phyloP scores from a whole-genome alignment of 2,888 invertebrate genomes.

The Cataglyphis livida region DNA sequence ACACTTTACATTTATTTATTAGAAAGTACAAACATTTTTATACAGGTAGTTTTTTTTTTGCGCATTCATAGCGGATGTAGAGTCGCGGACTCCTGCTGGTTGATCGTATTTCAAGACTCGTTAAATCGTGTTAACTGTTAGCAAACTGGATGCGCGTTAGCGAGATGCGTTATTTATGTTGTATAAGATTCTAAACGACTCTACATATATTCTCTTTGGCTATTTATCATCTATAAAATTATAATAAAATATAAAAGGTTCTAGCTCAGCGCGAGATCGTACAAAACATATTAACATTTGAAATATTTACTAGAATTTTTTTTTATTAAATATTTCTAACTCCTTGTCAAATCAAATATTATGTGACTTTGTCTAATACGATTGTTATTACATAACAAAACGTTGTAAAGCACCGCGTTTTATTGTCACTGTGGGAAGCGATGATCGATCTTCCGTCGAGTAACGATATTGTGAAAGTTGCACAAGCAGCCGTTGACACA shows the following conservation, averaged over 20 bases:
- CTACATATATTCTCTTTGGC: slow-evolving; percentile 29
- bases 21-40: slow-evolving; percentile 8
- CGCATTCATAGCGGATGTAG: background rate
- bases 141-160: slow-evolving; percentile 2
- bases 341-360: background rate
- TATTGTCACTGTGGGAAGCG: slow-evolving; percentile 14
- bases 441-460: slow-evolving; percentile 25
- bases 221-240: slow-evolving; percentile 39
- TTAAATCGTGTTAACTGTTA: slow-evolving; percentile 43
- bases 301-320: background rate
- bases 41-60: background rate
- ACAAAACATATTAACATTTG: slow-evolving; percentile 4
- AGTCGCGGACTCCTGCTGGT: background rate
- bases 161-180: slow-evolving; percentile 21
- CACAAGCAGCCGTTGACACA: slow-evolving; percentile 41
- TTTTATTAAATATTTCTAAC: background rate
- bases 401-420: slow-evolving; percentile 32
- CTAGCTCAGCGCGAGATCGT: slow-evolving; percentile 23
- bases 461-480: slow-evolving; percentile 32
- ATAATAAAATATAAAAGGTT: no score
- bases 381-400: background rate
- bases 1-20: slow-evolving; percentile 28
- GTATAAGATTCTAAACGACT: slow-evolving; percentile 42
- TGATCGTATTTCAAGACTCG: slow-evolving; percentile 45
- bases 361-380: background rate